Evolutionary conservation across 2,113 vertebrate genomes (phyloP).

Genomic region (Myiozetetes cayanensis): DNA sequence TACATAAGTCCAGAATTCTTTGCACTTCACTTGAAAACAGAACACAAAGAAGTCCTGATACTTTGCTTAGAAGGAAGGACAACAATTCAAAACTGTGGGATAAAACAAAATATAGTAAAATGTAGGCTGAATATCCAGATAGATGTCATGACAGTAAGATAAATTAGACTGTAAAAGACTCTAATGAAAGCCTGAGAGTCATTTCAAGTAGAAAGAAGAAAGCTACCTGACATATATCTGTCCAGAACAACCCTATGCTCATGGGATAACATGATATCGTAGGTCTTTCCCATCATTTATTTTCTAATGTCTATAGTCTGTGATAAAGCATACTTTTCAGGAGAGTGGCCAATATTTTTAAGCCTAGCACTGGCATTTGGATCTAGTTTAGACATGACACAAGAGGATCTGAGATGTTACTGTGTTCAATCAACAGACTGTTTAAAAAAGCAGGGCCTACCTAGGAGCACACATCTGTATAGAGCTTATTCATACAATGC

Average conservation of each 20-base stretch:
- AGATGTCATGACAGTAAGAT: background rate
- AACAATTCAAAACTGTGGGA: background rate
- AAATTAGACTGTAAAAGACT: background rate
- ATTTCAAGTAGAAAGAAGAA: background rate
- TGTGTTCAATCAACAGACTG: background rate
- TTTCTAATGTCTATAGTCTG: background rate
- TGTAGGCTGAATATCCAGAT: background rate
- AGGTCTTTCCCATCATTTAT: background rate
- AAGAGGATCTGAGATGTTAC: background rate
- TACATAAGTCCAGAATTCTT: background rate
- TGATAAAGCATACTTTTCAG: background rate
- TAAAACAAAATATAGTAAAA: background rate
- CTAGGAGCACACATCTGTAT: background rate
- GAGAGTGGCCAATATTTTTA: background rate
- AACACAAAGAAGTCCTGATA: background rate
- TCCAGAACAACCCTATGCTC: background rate
- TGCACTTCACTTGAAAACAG: background rate
- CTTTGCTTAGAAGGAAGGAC: background rate
- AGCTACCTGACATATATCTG: background rate
- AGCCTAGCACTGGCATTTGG: background rate
- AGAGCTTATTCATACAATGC: background rate
- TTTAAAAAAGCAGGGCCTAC: background rate
- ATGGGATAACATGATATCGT: background rate
- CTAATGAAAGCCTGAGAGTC: background rate
- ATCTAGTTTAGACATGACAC: conserved; percentile 6